phyloP scores from a whole-genome alignment of 1,140 invertebrate species.

The Phortica variegata region DNA sequence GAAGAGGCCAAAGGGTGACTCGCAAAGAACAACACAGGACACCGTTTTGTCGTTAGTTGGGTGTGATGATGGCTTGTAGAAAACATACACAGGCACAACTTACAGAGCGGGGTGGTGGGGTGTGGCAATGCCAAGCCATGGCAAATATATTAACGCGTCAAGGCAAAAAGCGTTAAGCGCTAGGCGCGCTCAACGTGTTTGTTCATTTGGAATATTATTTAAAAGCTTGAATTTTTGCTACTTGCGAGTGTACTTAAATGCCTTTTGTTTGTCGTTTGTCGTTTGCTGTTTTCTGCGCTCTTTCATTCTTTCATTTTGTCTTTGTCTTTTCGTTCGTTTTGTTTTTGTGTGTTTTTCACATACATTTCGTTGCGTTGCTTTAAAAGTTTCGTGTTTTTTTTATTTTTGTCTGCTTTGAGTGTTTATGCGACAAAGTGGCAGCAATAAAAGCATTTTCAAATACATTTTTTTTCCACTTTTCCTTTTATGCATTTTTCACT shows the following conservation, averaged over 20 bases:
- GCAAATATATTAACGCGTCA: too few species aligned
- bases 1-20: slow-evolving; percentile 17
- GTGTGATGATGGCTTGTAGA: not conserved
- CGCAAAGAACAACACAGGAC: slow-evolving; percentile 13
- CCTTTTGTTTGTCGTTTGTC: not conserved
- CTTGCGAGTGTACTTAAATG: slow-evolving; percentile 15
- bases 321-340: slow-evolving; percentile 6
- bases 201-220: slow-evolving; percentile 53
- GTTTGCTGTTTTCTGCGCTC: slow-evolving; percentile 18
- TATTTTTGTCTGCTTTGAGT: slow-evolving; percentile 22
- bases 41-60: slow-evolving; percentile 7
- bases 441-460: not conserved
- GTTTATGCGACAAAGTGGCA: slow-evolving; percentile 42
- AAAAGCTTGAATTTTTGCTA: slow-evolving; percentile 45
- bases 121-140: too few species aligned
- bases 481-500: too few species aligned
- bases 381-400: too few species aligned
- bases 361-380: slow-evolving; percentile 19
- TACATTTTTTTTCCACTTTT: too few species aligned
- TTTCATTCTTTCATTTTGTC: slow-evolving; percentile 10
- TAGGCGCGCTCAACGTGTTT: slow-evolving; percentile 33
- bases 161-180: not conserved
- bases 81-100: too few species aligned
- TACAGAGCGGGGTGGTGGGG: too few species aligned
- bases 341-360: slow-evolving; percentile 22